A percentile compares a stretch with the other conserved stretches of the same genome.
Evolutionary conservation across 2,797 vertebrate genomes (phyloP).

Genomic region (Intellagama lesueurii): DNA sequence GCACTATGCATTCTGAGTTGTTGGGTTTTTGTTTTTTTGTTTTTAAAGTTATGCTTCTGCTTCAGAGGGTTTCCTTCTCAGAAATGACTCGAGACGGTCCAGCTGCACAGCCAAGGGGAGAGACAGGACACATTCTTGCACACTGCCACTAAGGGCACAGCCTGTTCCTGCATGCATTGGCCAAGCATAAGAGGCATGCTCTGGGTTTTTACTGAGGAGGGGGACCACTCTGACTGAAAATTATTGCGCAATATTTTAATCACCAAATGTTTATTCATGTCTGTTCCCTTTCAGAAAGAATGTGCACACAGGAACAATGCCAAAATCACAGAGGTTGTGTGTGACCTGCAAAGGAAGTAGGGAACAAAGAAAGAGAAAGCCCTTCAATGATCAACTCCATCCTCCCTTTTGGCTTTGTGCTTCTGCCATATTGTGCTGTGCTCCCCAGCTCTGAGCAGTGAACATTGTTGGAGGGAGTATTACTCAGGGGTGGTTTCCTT

Average conservation of each 20-base stretch:
- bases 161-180: not conserved
- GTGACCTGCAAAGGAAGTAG: constrained; percentile 37
- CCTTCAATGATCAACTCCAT: constrained; percentile 52
- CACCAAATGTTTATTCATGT: constrained; percentile 43
- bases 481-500: not conserved
- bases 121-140: not conserved
- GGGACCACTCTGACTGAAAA: not conserved
- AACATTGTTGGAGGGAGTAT: not conserved
- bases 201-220: not conserved
- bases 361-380: constrained; percentile 35
- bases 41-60: constrained; percentile 11
- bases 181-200: not conserved
- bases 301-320: constrained; percentile 21
- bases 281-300: constrained; percentile 21
- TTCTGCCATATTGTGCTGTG: not conserved
- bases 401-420: not conserved
- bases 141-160: constrained; percentile 7
- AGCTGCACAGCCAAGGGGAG: constrained; percentile 20
- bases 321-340: constrained; percentile 50
- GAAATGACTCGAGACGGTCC: constrained; percentile 20
- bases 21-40: not conserved
- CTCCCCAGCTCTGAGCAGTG: no score
- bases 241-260: constrained; percentile 48
- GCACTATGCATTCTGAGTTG: not conserved
- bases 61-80: constrained; percentile 19